Evolutionary conservation across 2,888 invertebrate species (phyloP), one percentile per base, ranked within the genome.

Genomic region (Phymatocera aterrima): DNA sequence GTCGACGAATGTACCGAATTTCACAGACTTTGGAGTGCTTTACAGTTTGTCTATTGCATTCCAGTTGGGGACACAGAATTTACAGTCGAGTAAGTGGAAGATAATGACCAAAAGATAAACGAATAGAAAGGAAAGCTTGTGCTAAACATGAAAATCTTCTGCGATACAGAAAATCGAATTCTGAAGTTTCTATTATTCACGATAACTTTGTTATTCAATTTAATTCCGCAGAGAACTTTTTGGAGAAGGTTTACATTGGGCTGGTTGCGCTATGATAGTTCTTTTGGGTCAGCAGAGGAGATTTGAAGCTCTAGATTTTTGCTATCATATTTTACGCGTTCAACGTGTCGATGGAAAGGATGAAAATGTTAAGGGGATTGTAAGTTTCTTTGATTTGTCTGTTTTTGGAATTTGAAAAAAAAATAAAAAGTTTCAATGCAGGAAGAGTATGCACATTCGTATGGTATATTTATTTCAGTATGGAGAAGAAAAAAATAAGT

Each of bases 161-260:
- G 21, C 1, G 3, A 8, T 2, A 51, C 28, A 64, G 21, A 34
- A 40, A 3, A 40, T 28, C 1, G 12, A 40, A 46, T 28, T 34
- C 18, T 4, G 3, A 74, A 24, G 43, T 78, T 54, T 77, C 51
- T 34, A 54, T 57, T 79, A 51, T 51, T 21, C 77, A 75, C 18
- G 34, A 21, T 80, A 0, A 37, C 34, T 43, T 75, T 15, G 31
- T 51, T 51, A 57, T 72, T 15, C 8, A 43, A 72, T 37, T 24
- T 65, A 8, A 64, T 83, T 83, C 88, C 88, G 1, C 86, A 97
- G 97, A 90, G 98, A 99, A 91, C 91, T 99, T 82, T 99, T 98
- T 91, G 99, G 99, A 8, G 99, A 99, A 91, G 99, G 99, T 0
- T 93, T 99, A 0, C 98, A 99, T 91, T 99, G 99, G 99, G 99